phyloP scores from a whole-genome alignment of 35 echinoderm and acorn worm species.

The Hemicentrotus pulcherrimus region DNA sequence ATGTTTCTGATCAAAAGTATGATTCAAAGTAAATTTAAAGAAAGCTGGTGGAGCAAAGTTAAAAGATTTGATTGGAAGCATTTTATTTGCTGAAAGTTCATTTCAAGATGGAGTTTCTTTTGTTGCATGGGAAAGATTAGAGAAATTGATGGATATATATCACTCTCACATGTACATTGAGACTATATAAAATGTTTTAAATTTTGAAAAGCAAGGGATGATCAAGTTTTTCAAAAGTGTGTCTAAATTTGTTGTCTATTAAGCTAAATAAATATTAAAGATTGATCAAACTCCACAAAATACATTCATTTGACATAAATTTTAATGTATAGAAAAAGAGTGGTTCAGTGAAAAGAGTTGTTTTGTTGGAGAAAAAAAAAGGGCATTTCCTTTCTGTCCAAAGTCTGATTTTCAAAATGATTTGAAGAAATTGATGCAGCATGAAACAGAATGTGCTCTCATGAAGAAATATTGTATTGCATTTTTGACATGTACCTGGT shows the following conservation, averaged over 20 bases:
- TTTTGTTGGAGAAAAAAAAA: background rate
- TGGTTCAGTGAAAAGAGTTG: background rate
- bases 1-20: background rate
- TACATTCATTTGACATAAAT: background rate
- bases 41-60: background rate
- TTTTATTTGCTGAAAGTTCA: background rate
- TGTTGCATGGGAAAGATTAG: too few species aligned
- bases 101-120: too few species aligned
- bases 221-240: too few species aligned
- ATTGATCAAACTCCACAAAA: background rate
- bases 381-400: too few species aligned
- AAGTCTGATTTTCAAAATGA: background rate
- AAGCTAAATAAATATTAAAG: too few species aligned
- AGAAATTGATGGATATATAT: too few species aligned
- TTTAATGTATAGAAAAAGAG: background rate
- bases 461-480: conserved; percentile 8
- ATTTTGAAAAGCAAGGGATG: too few species aligned
- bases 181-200: too few species aligned
- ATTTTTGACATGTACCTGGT: conserved; percentile 43
- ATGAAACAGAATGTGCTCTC: background rate
- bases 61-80: background rate
- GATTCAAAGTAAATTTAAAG: background rate
- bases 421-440: background rate
- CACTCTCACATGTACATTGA: too few species aligned
- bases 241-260: too few species aligned